A percentile compares a stretch with the other conserved stretches of the same genome.
Evolutionary conservation across 2,888 invertebrate genomes (phyloP).

Genomic region (Merodon equestris): DNA sequence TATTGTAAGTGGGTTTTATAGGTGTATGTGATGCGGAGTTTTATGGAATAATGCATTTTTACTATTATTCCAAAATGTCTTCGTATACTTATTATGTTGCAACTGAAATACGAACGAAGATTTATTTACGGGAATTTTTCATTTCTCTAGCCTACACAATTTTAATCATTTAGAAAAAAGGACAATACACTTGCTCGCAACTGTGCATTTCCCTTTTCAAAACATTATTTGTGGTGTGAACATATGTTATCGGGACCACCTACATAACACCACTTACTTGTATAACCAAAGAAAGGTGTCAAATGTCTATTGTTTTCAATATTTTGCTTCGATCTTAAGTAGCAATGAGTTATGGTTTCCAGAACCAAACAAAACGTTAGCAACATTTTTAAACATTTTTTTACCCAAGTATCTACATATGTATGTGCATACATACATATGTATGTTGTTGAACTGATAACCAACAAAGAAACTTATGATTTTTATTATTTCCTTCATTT

Average conservation of each 20-base stretch:
- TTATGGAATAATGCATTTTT: neutral
- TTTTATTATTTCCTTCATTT: slow-evolving; percentile 47
- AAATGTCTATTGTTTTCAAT: slow-evolving; percentile 2
- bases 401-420: neutral
- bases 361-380: slow-evolving; percentile 5
- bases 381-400: slow-evolving; percentile 10
- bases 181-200: neutral
- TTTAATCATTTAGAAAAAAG: neutral
- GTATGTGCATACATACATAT: slow-evolving; percentile 5
- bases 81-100: too few relatives aligned
- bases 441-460: too few relatives aligned
- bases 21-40: slow-evolving; percentile 1
- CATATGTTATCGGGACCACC: slow-evolving; percentile 64
- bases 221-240: slow-evolving; percentile 56
- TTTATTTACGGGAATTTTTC: too few relatives aligned
- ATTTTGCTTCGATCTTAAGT: slow-evolving; percentile 11
- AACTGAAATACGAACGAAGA: too few relatives aligned
- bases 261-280: slow-evolving; percentile 18
- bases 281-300: too few relatives aligned
- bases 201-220: slow-evolving; percentile 31
- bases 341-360: slow-evolving; percentile 33
- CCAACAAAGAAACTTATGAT: slow-evolving; percentile 62
- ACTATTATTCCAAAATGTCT: slow-evolving; percentile 11
- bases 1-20: slow-evolving; percentile 39
- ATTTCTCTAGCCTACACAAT: too few relatives aligned